Evolutionary conservation across 2,797 vertebrate species (phyloP).

Genomic region (Malurus splendens): DNA sequence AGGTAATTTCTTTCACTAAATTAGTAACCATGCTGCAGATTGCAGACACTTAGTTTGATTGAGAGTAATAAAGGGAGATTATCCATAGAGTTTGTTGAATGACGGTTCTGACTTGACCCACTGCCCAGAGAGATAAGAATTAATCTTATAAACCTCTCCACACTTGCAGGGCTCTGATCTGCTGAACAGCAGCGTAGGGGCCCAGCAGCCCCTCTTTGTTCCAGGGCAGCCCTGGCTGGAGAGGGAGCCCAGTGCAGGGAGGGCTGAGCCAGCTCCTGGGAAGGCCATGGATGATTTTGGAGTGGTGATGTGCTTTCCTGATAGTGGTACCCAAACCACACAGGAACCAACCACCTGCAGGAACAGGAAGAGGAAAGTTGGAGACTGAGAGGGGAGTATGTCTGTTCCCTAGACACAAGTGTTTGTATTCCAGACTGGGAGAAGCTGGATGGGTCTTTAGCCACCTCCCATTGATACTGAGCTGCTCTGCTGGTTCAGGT

Average conservation of each 20-base stretch:
- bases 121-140: conserved; percentile 72
- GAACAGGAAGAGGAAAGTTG: background rate
- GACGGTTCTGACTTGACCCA: conserved; percentile 74
- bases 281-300: fast-evolving
- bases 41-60: conserved; percentile 74
- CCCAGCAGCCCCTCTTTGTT: conserved; percentile 43
- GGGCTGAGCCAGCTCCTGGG: fast-evolving
- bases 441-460: background rate
- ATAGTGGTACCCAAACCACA: fast-evolving
- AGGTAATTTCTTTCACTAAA: conserved; percentile 68
- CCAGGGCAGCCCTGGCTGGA: conserved; percentile 4
- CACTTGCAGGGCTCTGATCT: conserved; percentile 42
- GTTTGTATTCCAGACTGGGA: background rate
- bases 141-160: conserved; percentile 72
- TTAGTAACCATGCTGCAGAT: conserved; percentile 67
- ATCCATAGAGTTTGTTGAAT: conserved; percentile 62
- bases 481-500: background rate
- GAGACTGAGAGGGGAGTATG: background rate
- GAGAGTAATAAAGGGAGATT: conserved; percentile 76
- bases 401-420: background rate
- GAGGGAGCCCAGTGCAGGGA: background rate
- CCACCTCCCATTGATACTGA: background rate
- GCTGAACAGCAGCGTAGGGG: background rate
- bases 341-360: fast-evolving
- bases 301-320: fast-evolving